Evolutionary conservation across 2,113 vertebrate genomes (phyloP).

Genomic region (Platichthys stellatus): DNA sequence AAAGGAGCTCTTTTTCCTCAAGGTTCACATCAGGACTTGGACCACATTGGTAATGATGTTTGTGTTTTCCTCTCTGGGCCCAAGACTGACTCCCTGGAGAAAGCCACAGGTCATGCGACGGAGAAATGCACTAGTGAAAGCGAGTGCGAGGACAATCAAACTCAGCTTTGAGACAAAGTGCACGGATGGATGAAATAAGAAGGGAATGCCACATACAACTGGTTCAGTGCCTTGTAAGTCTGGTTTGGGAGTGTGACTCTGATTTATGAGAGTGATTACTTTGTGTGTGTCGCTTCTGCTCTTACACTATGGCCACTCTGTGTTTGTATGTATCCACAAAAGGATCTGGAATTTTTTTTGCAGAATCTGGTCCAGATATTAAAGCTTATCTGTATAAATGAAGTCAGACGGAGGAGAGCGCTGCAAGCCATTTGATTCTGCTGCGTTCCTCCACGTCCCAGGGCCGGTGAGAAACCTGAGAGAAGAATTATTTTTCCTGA

Average conservation of each 20-base stretch:
- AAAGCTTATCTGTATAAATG: constrained; percentile 15
- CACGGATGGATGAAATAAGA: too few relatives aligned
- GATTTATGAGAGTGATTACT: background rate
- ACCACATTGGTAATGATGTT: constrained; percentile 49
- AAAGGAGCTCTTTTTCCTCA: constrained; percentile 41
- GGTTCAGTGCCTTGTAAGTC: background rate
- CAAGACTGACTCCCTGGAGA: constrained; percentile 36
- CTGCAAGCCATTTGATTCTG: constrained; percentile 1
- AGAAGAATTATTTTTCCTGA: constrained; percentile 9
- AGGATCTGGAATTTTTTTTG: too few relatives aligned
- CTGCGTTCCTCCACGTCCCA: background rate
- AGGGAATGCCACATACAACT: too few relatives aligned
- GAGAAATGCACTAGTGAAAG: constrained; percentile 7
- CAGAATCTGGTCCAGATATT: constrained; percentile 1
- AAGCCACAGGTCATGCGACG: constrained; percentile 27
- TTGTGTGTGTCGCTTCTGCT: too few relatives aligned
- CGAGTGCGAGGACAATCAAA: background rate
- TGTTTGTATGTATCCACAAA: background rate
- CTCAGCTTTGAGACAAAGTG: background rate
- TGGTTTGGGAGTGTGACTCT: background rate
- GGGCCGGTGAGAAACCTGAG: background rate
- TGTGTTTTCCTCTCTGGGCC: constrained; percentile 46
- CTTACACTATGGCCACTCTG: background rate
- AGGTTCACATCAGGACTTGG: constrained; percentile 50
- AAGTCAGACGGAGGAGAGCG: background rate